Conservation (phyloP, 2,797 vertebrate genomes). For the Silurus lanzhouensis region DNA sequence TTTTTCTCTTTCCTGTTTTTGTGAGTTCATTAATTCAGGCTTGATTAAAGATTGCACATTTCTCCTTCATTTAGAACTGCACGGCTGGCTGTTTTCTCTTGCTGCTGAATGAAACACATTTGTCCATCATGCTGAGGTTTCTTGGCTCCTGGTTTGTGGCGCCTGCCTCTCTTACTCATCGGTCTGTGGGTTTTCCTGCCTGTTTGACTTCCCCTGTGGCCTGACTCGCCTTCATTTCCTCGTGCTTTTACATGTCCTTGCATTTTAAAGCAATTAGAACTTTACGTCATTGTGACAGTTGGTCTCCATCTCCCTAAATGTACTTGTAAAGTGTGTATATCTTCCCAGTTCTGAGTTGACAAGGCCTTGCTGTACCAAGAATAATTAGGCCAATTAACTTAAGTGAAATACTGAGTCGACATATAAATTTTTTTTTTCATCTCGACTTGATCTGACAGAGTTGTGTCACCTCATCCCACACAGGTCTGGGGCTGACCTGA, state of each 20-base stretch:
- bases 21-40: not conserved
- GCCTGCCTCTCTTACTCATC: slow-evolving; percentile 51
- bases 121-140: slow-evolving; percentile 46
- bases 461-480: slow-evolving; percentile 67
- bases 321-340: slow-evolving; percentile 52
- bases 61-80: not conserved
- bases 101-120: slow-evolving; percentile 53
- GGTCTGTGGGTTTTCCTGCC: slow-evolving; percentile 47
- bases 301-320: slow-evolving; percentile 65
- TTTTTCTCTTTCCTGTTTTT: not conserved
- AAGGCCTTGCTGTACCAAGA: slow-evolving; percentile 61
- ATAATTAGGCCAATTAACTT: slow-evolving; percentile 81
- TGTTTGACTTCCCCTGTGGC: slow-evolving; percentile 54
- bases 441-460: slow-evolving; percentile 66
- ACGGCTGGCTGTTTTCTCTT: not conserved
- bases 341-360: slow-evolving; percentile 53
- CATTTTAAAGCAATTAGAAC: slow-evolving; percentile 70
- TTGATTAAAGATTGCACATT: slow-evolving; percentile 11
- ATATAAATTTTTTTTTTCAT: slow-evolving; percentile 64
- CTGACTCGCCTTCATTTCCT: slow-evolving; percentile 47
- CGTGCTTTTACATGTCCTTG: slow-evolving; percentile 59
- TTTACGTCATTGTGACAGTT: slow-evolving; percentile 69
- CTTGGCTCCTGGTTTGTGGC: slow-evolving; percentile 62
- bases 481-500: slow-evolving; percentile 76
- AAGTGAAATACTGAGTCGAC: slow-evolving; percentile 67